phyloP scores from a whole-genome alignment of 2,888 invertebrate species.

The Phalera bucephala region DNA sequence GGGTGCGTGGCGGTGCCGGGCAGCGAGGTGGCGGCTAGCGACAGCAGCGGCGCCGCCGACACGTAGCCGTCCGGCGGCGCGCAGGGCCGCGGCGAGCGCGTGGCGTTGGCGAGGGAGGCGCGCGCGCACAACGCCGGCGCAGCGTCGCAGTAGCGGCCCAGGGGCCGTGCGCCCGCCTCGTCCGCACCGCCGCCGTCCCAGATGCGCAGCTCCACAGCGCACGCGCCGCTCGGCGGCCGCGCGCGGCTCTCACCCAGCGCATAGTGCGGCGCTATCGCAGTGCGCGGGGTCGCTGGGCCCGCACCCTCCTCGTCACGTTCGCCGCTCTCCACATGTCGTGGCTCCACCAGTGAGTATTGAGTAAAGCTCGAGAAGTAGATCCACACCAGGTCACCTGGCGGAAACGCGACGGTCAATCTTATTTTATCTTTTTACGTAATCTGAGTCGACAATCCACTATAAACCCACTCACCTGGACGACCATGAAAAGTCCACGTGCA shows the following conservation, averaged over 20 bases:
- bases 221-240: conserved; percentile 44
- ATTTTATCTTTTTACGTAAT: too few relatives aligned
- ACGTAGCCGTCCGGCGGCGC: conserved; percentile 91
- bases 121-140: conserved; percentile 93
- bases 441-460: too few relatives aligned
- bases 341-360: conserved; percentile 87
- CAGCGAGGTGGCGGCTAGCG: conserved; percentile 76
- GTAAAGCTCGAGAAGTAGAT: conserved; percentile 93
- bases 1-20: conserved; percentile 92
- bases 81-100: conserved; percentile 91
- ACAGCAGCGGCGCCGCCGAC: conserved; percentile 58
- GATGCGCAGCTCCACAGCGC: conserved; percentile 88
- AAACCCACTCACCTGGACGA: conserved; percentile 83
- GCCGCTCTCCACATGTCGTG: conserved; percentile 75
- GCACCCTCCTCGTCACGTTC: conserved; percentile 69
- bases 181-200: conserved; percentile 88
- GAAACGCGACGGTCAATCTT: not conserved
- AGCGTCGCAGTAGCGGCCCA: conserved; percentile 89
- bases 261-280: conserved; percentile 5
- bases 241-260: conserved; percentile 14
- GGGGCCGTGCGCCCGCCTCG: conserved; percentile 59
- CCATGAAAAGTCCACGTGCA: conserved; percentile 94
- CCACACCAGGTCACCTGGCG: conserved; percentile 90
- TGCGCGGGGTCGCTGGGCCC: conserved; percentile 16
- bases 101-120: conserved; percentile 87